These are phyloP conservation scores for Zosterops lateralis DNA, from an alignment of 2,113 vertebrate genomes.

Conservation along the genomic window DNA sequence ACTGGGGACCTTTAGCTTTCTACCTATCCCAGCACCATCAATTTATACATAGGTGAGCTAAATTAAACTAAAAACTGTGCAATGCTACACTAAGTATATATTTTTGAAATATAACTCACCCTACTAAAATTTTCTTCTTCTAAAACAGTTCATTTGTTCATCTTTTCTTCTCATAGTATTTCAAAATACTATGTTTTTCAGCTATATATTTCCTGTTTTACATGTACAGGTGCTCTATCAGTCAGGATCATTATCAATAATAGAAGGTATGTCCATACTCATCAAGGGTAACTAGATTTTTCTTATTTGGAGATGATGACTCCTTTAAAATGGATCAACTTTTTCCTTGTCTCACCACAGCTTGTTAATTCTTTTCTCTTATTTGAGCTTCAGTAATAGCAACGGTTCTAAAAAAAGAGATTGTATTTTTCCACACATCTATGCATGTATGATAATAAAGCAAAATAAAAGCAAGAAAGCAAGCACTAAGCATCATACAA, in stretches of 20 bases:
- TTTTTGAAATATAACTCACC: neutral
- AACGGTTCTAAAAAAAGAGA: neutral
- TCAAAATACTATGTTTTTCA: neutral
- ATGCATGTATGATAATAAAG: neutral
- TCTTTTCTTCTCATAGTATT: neutral
- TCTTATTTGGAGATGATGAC: neutral
- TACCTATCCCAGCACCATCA: neutral
- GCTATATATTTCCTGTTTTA: neutral
- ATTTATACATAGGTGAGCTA: neutral
- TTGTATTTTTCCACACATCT: neutral
- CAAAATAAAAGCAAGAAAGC: neutral
- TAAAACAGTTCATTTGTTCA: neutral
- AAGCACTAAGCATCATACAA: neutral
- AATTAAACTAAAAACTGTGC: neutral
- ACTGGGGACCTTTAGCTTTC: neutral
- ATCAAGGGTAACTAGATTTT: neutral
- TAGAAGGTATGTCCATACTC: neutral
- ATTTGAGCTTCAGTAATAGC: neutral
- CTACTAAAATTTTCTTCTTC: neutral
- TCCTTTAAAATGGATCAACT: neutral
- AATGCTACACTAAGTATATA: neutral
- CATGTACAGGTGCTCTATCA: neutral
- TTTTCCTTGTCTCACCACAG: neutral
- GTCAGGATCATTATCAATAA: neutral
- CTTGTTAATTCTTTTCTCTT: neutral